These are phyloP conservation scores for Ellobium chinense DNA, from an alignment of 2,888 invertebrate species.

Conservation along the genomic window DNA sequence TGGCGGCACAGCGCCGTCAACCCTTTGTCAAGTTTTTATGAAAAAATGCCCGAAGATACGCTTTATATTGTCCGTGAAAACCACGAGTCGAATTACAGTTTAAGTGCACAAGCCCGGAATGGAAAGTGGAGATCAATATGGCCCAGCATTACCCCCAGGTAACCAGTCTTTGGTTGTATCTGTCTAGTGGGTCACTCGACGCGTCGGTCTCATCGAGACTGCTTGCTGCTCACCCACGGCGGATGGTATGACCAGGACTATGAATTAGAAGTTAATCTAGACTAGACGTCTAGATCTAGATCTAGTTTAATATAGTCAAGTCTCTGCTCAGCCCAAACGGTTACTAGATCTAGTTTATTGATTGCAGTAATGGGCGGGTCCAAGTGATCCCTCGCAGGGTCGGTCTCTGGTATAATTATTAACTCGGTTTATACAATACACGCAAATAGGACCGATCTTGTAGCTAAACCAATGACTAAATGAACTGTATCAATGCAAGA, in stretches of 20 bases:
- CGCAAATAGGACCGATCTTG: no score
- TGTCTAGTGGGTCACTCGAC: conserved; percentile 2
- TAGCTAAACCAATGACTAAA: no score
- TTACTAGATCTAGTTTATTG: not conserved
- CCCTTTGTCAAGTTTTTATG: conserved; percentile 28
- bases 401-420: no score
- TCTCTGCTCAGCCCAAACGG: not conserved
- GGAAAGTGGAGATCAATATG: conserved; percentile 57
- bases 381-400: no score
- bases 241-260: no score
- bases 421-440: no score
- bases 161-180: conserved; percentile 4
- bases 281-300: conserved; percentile 3
- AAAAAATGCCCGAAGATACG: not conserved
- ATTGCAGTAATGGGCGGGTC: no score
- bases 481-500: no score
- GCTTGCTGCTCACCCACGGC: no score
- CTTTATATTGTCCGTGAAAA: not conserved
- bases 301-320: not conserved
- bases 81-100: not conserved
- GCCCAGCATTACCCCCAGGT: conserved; percentile 65
- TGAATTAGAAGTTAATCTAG: no score
- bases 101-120: conserved; percentile 5
- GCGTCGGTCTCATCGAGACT: conserved; percentile 31
- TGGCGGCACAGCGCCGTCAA: conserved; percentile 36